Base-by-base conservation (phyloP, 1,140 invertebrate species). In the Latrodectus geometricus region DNA sequence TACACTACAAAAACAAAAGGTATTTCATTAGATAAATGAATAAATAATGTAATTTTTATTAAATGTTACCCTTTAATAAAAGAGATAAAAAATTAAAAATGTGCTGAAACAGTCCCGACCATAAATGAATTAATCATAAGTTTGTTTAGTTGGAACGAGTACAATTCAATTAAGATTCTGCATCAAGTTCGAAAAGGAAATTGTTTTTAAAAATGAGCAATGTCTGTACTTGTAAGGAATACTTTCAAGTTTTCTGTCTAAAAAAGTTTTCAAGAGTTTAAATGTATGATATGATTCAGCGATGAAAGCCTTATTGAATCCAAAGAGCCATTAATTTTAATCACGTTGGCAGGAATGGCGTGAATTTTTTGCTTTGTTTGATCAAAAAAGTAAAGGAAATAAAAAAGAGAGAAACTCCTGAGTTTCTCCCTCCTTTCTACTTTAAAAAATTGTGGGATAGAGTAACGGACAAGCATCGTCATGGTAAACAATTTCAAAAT, bases 401-500 rank as follows among this genome's bases (percentile, higher is more conserved):
- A 35, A 3, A 35, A 35, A 35, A 35, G 5, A 8, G 54, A 61
- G 17, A 61, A 61, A 14, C 17, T 9, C 56, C 9, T 35, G 52
- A 50, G 54, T 54, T 80, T 80, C 69, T 35, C 66, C 70, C 69
- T 80, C 48, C 4, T n/a, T 50, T 54, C 56, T 76, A 56, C 21
- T 14, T 61, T 11, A 56, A 50, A 76, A 61, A 56, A 61, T 54
- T 54, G 54, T 74, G 49, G 54, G 52, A 75, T 75, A n/a, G 14
- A 20, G 21, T 14, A 52, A 9, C 3, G 66, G 74, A 52, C 17
- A 21, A 56, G 66, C 23, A 52, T 69, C 49, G 78, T 70, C 49
- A 70, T 78, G 68, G 78, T 80, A 80, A 80, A 80, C 66, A 80
- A 65, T 80, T 80, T 80, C 78, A 80, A 80, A 70, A 80, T 80